Conservation (phyloP, 1,140 invertebrate species). For the Ephestia elutella region DNA sequence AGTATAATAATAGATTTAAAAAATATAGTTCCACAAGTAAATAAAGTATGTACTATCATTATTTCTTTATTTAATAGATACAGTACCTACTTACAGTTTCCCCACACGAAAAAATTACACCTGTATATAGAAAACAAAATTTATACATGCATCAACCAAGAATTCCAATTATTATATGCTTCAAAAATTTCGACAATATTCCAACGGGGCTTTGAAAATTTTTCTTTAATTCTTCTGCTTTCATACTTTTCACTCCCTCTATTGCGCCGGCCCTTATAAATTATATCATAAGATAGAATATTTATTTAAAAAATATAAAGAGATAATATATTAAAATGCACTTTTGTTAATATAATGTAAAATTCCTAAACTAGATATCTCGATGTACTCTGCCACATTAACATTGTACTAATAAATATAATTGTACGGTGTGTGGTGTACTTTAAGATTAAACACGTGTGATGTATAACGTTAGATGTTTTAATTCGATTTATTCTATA, state of each 20-base stretch:
- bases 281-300: conserved; percentile 8
- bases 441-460: conserved; percentile 11
- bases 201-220: background rate
- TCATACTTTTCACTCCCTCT: background rate
- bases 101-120: too few relatives aligned
- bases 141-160: too few relatives aligned
- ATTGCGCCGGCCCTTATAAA: background rate
- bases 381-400: background rate
- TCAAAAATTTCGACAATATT: background rate
- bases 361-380: background rate
- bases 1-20: too few relatives aligned
- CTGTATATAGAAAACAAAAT: too few relatives aligned
- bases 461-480: background rate
- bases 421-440: conserved; percentile 1
- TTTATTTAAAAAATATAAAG: conserved; percentile 12
- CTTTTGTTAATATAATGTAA: conserved; percentile 14
- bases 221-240: background rate
- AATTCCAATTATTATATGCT: too few relatives aligned
- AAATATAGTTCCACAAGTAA: too few relatives aligned
- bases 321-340: conserved; percentile 14
- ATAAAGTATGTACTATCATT: too few relatives aligned
- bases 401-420: background rate
- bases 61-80: too few relatives aligned
- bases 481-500: background rate
- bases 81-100: too few relatives aligned